Base-by-base conservation (phyloP, 2,888 invertebrate genomes). In the Leptinotarsa rubiginosa region DNA sequence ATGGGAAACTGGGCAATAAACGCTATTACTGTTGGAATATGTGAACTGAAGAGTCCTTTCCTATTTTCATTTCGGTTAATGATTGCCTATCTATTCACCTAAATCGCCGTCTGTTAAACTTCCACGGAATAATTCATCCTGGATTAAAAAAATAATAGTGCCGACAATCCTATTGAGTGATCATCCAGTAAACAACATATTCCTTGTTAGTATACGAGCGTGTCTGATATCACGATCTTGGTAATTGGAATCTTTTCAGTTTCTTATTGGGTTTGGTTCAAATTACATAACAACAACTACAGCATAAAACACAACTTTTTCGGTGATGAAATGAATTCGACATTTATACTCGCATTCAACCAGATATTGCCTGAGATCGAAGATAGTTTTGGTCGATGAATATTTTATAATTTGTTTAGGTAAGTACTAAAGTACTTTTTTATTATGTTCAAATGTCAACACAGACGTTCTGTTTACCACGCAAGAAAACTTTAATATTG, bases 311-410 rank as follows among this genome's bases (percentile, higher is more conserved):
- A 50, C 20, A 70, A 20, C 31, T 70, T 70, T 70, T 70, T 70
- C 64, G 18, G 59, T 70, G 70, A 64, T 70, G 70, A 70, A 70
- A 70, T 47, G 25, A 70, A 70, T 64, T 70, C 70, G 70, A 70
- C 70, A 70, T 70, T 70, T 70, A 70, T 70, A 64, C 31, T 31
- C 47, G 18, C 47, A 59, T 62, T 41, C 41, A 62, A 31, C n/a
- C 15, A 15, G 41, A n/a, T 31, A 41, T 41, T 41, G 62, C 41
- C n/a, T 10, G 62, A 62, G 62, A 62, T 62, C 4, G 31, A n/a
- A 62, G 62, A 62, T 62, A 31, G 62, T 62, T 59, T 62, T 47
- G 69, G n/a, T 62, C 22, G 59, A 22, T 16, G 13, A 56, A 70
- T 50, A 49, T 47, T 62, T 70, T 49, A 70, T 70, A 18, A 31